Base-by-base conservation (phyloP, 2,797 vertebrate species). In the Bufotes viridis region DNA sequence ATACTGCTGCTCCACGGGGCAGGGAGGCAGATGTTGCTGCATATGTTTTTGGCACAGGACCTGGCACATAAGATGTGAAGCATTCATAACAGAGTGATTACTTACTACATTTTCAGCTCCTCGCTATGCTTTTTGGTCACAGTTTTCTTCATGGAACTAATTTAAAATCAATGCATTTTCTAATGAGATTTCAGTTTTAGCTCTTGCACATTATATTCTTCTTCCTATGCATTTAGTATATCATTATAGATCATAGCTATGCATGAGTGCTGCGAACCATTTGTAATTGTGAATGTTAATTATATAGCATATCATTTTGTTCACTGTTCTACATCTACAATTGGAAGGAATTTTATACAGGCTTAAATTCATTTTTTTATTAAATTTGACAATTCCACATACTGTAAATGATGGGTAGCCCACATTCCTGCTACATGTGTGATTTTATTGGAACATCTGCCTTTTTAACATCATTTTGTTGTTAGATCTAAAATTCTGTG, bases 1-100 rank as follows among this genome's bases (percentile, higher is more conserved):
- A 34, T 74, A 22, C 57, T 65, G 57, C 26, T 53, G 58, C 60
- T 76, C 72, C 72, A 22, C 9, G 53, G 72, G 58, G 83, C 72
- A 78, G 58, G 74, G 82, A 85, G 72, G 29, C 83, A 85, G 83
- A 78, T 85, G 83, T 85, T 65, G n/a, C 58, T 85, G 58, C 72
- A 85, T 85, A 85, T 76, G 83, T 61, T 85, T n/a, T 53, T 85
- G 72, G 83, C 83, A 69, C 63, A n/a, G 22, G 42, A 81, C 61
- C 42, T 49, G 58, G 72, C 42, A 85, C 72, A 53, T 49, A 60
- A 57, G 18, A 74, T 29, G 17, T 24, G 20, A 7, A 29, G 15
- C 78, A 60, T 58, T 60, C 29, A 60, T 20, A 51, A 12, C 20
- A 22, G 29, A 18, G 14, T 20, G 55, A 80, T 80, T 60, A 13